Evolutionary conservation across 2,113 vertebrate species (phyloP).

Genomic region (Cettia cetti): DNA sequence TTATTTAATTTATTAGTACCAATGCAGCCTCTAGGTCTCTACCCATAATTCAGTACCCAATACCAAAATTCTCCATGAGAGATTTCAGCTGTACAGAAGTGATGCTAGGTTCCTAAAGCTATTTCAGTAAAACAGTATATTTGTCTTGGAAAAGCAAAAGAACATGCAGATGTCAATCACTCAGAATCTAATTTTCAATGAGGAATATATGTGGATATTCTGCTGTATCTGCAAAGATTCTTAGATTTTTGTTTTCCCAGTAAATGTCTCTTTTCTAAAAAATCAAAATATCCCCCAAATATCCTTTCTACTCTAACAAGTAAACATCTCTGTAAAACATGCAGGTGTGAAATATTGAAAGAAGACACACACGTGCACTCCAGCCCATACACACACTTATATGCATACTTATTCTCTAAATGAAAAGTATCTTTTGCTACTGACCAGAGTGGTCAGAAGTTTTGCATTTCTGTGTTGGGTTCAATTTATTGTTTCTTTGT

Average conservation of each 20-base stretch:
- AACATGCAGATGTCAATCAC: not conserved
- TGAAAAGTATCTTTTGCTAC: not conserved
- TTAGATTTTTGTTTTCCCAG: not conserved
- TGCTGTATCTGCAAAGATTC: not conserved
- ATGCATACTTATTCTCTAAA: not conserved
- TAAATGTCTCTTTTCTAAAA: not conserved
- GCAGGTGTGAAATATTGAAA: not conserved
- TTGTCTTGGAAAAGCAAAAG: not conserved
- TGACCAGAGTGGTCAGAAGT: not conserved
- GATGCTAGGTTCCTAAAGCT: not conserved
- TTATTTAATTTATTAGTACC: not conserved
- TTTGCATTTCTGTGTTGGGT: not conserved
- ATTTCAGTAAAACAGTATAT: not conserved
- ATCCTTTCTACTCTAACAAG: not conserved
- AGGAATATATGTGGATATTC: not conserved
- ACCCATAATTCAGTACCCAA: not conserved
- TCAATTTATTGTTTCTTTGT: not conserved
- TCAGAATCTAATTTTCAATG: not conserved
- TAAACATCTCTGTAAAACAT: not conserved
- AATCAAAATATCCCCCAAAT: not conserved
- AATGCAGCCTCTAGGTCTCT: not conserved
- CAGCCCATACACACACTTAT: not conserved
- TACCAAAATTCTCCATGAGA: not conserved
- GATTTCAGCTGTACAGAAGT: not conserved
- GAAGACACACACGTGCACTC: not conserved